Conservation (phyloP, 2,113 vertebrate species). For the Brienomyrus brachyistius region DNA sequence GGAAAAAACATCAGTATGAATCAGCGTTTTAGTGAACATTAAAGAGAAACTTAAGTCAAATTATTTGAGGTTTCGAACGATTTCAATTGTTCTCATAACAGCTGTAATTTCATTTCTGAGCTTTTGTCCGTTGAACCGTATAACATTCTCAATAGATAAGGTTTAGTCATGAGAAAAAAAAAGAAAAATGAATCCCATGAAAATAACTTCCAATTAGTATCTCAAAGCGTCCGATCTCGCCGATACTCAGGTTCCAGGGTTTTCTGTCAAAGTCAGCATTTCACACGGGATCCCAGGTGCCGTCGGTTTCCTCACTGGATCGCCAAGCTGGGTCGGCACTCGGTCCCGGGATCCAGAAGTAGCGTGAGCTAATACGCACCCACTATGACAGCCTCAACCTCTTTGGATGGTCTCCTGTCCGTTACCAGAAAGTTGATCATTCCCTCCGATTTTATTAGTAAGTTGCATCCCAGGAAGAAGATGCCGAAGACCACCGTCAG, state of each 20-base stretch:
- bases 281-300: not conserved
- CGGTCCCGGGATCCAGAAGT: not conserved
- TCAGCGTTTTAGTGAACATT: not conserved
- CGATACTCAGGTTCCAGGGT: not conserved
- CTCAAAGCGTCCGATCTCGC: not conserved
- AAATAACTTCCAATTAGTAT: not conserved
- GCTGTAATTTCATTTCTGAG: not conserved
- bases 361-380: slow-evolving; percentile 72
- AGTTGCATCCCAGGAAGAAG: slow-evolving; percentile 95
- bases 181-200: not conserved
- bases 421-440: slow-evolving; percentile 98
- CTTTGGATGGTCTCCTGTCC: slow-evolving; percentile 89
- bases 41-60: not conserved
- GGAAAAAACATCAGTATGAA: not conserved
- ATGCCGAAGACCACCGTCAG: slow-evolving; percentile 97
- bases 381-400: slow-evolving; percentile 84
- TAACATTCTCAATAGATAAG: slow-evolving; percentile 17
- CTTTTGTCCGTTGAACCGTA: not conserved
- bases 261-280: not conserved
- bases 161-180: slow-evolving; percentile 12
- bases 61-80: not conserved
- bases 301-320: not conserved
- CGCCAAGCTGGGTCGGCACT: not conserved
- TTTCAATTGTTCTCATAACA: not conserved
- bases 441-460: slow-evolving; percentile 96